Evolutionary conservation across 2,113 vertebrate genomes (phyloP).

Genomic region (Chionodraco myersi): DNA sequence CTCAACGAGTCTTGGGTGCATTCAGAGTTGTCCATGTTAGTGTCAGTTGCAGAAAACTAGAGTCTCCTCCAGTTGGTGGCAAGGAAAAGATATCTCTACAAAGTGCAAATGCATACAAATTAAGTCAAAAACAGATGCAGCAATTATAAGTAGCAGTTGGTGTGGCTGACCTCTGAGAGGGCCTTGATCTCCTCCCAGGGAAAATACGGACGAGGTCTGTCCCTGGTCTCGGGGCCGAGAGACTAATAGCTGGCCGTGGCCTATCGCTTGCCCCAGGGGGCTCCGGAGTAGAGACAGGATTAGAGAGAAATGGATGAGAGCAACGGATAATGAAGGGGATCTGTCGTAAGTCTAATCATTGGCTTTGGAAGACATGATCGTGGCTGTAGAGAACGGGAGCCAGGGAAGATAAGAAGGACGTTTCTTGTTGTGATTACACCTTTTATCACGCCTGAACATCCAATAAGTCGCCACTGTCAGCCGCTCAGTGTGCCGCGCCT

Average conservation of each 20-base stretch:
- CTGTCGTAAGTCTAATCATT: conserved; percentile 76
- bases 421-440: conserved; percentile 57
- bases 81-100: conserved; percentile 20
- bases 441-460: conserved; percentile 44
- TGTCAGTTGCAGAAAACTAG: too few species aligned
- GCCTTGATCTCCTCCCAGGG: conserved; percentile 53
- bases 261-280: conserved; percentile 59
- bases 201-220: conserved; percentile 53
- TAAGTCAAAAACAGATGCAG: neutral
- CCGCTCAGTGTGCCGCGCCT: conserved; percentile 3
- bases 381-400: conserved; percentile 30
- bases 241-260: conserved; percentile 65
- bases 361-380: conserved; percentile 71
- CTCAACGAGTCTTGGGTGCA: too few species aligned
- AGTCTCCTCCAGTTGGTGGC: neutral
- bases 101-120: conserved; percentile 5
- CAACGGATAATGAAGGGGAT: conserved; percentile 76
- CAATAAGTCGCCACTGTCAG: conserved; percentile 13
- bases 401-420: conserved; percentile 54
- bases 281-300: conserved; percentile 69
- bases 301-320: conserved; percentile 73
- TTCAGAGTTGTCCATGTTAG: too few species aligned
- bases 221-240: conserved; percentile 38
- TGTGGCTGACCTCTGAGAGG: conserved; percentile 41
- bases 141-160: conserved; percentile 18